A percentile compares a stretch with the other conserved stretches of the same genome.
Conservation (phyloP, 2,113 vertebrate genomes). For the Phylloscopus trochilus region DNA sequence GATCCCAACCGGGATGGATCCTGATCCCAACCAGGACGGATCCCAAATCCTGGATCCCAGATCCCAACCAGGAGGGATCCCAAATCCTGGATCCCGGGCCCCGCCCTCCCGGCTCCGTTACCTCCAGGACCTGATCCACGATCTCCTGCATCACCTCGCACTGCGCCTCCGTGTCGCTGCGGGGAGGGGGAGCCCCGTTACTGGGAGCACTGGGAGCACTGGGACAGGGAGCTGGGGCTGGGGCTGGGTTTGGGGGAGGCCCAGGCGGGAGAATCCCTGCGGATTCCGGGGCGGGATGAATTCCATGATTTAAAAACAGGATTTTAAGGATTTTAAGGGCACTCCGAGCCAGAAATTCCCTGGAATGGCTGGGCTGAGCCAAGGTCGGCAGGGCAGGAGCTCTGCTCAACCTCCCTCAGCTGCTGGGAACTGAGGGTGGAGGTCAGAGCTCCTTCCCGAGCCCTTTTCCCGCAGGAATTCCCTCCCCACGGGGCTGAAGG, state of each 20-base stretch:
- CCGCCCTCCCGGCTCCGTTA: background rate
- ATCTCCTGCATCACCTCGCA: slow-evolving; percentile 99
- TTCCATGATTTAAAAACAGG: background rate
- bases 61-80: too few relatives aligned
- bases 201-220: background rate
- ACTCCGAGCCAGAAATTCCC: background rate
- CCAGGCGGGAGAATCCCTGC: background rate
- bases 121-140: slow-evolving; percentile 96
- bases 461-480: background rate
- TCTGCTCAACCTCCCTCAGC: background rate
- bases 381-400: background rate
- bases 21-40: too few relatives aligned
- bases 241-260: accelerated
- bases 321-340: background rate
- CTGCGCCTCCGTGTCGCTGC: slow-evolving; percentile 90
- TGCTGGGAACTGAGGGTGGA: background rate
- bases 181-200: slow-evolving; percentile 25
- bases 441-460: background rate
- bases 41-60: too few relatives aligned
- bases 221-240: background rate
- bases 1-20: too few relatives aligned
- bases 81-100: too few relatives aligned
- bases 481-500: background rate
- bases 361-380: background rate
- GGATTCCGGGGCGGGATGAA: background rate